Conservation (phyloP, 2,113 vertebrate genomes). For the Crocuta crocuta region DNA sequence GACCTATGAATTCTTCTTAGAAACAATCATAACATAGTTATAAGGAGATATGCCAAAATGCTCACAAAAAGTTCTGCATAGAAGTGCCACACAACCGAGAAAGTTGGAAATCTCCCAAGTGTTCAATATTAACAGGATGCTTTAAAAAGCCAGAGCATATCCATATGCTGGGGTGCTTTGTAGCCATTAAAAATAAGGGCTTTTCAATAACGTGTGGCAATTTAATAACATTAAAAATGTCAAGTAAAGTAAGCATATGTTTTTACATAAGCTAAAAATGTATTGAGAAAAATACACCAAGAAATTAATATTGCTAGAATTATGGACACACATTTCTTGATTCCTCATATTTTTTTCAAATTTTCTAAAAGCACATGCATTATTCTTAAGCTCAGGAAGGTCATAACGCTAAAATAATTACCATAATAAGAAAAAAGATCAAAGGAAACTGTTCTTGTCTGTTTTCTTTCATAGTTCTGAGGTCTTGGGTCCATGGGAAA, state of each 20-base stretch:
- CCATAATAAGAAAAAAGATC: neutral
- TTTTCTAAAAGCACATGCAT: neutral
- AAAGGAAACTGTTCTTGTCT: neutral
- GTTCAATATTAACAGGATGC: neutral
- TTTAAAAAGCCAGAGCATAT: neutral
- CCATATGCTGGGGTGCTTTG: neutral
- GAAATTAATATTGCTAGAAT: slow-evolving; percentile 16
- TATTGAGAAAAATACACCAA: slow-evolving; percentile 18
- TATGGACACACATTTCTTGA: neutral
- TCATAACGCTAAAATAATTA: slow-evolving; percentile 34
- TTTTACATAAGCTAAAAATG: slow-evolving; percentile 29
- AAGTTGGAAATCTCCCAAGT: neutral
- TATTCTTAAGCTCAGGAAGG: neutral
- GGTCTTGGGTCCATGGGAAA: neutral
- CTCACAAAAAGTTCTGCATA: neutral
- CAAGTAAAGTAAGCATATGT: slow-evolving; percentile 34
- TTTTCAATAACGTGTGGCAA: neutral
- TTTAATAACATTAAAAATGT: slow-evolving; percentile 49
- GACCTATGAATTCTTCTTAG: neutral
- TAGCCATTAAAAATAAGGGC: neutral
- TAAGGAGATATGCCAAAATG: neutral
- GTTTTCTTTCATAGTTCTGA: neutral
- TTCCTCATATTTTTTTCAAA: neutral
- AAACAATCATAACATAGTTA: neutral
- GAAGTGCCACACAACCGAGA: neutral